Base-by-base conservation (phyloP, 2,797 vertebrate species). In the Prunella strophiata region DNA sequence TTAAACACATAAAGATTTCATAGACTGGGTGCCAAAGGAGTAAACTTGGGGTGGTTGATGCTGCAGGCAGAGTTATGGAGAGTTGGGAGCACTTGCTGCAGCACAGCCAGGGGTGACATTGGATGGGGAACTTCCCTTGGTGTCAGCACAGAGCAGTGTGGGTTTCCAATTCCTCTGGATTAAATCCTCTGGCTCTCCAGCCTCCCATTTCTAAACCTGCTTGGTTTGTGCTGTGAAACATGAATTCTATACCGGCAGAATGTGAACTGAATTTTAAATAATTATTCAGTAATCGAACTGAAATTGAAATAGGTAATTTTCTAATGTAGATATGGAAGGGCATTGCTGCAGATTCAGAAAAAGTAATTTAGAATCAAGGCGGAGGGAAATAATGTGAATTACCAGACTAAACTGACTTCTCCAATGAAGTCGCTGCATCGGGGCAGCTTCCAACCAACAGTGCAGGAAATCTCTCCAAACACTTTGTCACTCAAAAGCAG, bases 381-480 rank as follows among this genome's bases (percentile, higher is more conserved):
- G 14, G 21, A 71, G 26, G 3, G 27, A 68, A 91, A 50, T 38
- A 32, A 50, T 29, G n/a, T 18, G 58, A 38, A 61, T 43, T 27
- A 22, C 6, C 10, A 29, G 48, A 47, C 2, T 30, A 9, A 83
- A 20, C 3, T 34, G 45, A 20, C 34, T 80, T 68, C 32, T 30
- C 52, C 26, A 36, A 3, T 4, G 62, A 45, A 32, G 21, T 11
- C 0, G 0, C 52, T 48, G 40, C 32, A 27, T 32, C 0, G 1
- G 40, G 22, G 40, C 3, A 0, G 22, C 34, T 66, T 59, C 74
- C 42, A 48, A 43, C 45, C 30, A 85, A 11, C 9, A 66, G 40
- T 3, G 40, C 59, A 58, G 55, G 14, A 57, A 70, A 27, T 13
- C 38, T 3, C 50, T 79, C 42, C 50, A 54, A 57, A 65, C 14